Evolutionary conservation across 2,888 invertebrate genomes (phyloP).

Genomic region (Coelopa pilipes): DNA sequence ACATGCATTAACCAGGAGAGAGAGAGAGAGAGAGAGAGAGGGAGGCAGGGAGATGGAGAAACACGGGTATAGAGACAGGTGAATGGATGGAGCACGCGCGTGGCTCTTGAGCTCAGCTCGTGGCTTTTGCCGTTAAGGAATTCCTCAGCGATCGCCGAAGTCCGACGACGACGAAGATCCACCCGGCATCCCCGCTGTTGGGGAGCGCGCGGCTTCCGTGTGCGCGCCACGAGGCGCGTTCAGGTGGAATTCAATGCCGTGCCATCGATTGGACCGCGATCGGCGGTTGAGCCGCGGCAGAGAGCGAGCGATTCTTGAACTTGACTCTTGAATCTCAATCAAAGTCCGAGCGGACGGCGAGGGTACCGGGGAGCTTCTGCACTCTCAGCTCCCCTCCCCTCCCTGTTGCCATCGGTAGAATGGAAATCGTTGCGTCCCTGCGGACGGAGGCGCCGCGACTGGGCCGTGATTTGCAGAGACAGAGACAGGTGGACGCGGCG

Average conservation of each 20-base stretch:
- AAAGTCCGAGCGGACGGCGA: slow-evolving; percentile 17
- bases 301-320: slow-evolving; percentile 1
- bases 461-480: neutral
- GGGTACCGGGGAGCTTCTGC: too few relatives aligned
- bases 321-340: slow-evolving; percentile 23
- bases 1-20: too few relatives aligned
- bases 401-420: neutral
- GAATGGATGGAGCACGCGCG: slow-evolving; percentile 2
- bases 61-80: too few relatives aligned
- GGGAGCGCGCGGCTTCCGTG: slow-evolving; percentile 1
- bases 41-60: too few relatives aligned
- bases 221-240: slow-evolving; percentile 19
- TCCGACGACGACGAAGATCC: neutral
- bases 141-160: neutral
- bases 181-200: too few relatives aligned
- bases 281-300: neutral
- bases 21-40: too few relatives aligned
- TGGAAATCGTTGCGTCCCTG: too few relatives aligned
- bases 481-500: too few relatives aligned
- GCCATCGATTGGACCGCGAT: slow-evolving; percentile 16
- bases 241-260: slow-evolving; percentile 26
- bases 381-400: too few relatives aligned
- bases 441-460: neutral
- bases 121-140: slow-evolving; percentile 20
- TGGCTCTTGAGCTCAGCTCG: neutral